Base-by-base conservation (phyloP, 2,888 invertebrate species). In the Eulithis testata region DNA sequence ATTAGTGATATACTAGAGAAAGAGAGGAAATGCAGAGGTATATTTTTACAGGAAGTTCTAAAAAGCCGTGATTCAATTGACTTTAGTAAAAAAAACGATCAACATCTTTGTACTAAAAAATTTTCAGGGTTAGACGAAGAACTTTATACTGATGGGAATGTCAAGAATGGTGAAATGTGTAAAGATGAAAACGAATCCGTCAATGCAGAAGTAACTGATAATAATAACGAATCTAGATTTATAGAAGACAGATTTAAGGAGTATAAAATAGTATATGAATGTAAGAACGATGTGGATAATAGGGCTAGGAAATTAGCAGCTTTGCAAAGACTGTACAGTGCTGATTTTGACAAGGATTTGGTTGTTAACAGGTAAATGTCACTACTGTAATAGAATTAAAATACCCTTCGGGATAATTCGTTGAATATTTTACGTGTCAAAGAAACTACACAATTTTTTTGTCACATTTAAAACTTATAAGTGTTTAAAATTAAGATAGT, bases 241-340 rank as follows among this genome's bases (percentile, higher is more conserved):
- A 56, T 59, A 51, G 68, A 64, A 11, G 68, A 69, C 45, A 69
- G 69, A 58, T 70, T 62, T 60, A 72, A 68, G 56, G 68, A 72
- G 52, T 69, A 58, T 71, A 73, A 69, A 45, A 12, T 72, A 11
- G 70, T 73, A 57, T 70, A 74, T 62, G 70, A 70, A 56, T 65
- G 62, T 58, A 65, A 69, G 54, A 79, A 80, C 69, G 88, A 86
- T 40, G 74, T 77, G 2, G 80, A 74, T 9, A 72, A 66, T 5
- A 78, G 90, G 2, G 86, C 85, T 0, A 84, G 80, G 60, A 75
- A 77, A 2, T 47, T 76, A 58, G 73, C 73, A 8, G 75, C 75
- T 40, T 65, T 73, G 8, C 68, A 74, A 66, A 76, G 81, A 49
- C 66, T 85, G 55, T 81, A 78, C 31, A 77, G 82, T 60, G 64